These are phyloP conservation scores for Halichoeres trimaculatus DNA, from an alignment of 2,113 vertebrate genomes.

Conservation along the genomic window DNA sequence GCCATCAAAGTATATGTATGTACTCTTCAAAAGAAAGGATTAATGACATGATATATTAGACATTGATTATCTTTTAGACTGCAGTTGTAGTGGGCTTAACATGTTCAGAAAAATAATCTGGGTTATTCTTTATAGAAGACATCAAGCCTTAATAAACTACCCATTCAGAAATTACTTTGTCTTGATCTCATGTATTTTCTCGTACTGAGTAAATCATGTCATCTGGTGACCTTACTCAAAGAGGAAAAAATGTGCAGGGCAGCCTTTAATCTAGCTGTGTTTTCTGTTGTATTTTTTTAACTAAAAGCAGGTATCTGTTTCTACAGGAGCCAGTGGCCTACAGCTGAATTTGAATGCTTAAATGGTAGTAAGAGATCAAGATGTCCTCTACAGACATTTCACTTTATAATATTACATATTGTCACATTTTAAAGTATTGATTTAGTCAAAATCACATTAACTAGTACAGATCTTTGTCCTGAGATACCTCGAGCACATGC, in stretches of 20 bases:
- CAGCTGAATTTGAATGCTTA: no score
- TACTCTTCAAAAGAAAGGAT: conserved; percentile 83
- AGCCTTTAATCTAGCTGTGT: conserved; percentile 36
- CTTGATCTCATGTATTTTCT: conserved; percentile 60
- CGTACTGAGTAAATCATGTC: background rate
- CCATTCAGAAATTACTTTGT: conserved; percentile 84
- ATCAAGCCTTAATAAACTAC: conserved; percentile 96
- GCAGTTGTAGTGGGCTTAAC: conserved; percentile 84
- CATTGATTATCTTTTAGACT: conserved; percentile 82
- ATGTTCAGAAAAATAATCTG: conserved; percentile 83
- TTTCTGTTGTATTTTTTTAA: background rate
- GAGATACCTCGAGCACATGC: background rate
- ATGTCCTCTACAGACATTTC: no score
- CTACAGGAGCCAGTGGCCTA: background rate
- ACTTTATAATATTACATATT: background rate
- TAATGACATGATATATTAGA: conserved; percentile 66
- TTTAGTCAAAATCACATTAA: background rate
- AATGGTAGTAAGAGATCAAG: background rate
- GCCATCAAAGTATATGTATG: conserved; percentile 76
- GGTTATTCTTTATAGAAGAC: conserved; percentile 86
- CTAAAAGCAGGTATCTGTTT: background rate
- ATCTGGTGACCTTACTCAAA: conserved; percentile 33
- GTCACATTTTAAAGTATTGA: background rate
- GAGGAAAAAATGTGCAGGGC: conserved; percentile 18
- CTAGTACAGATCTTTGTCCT: background rate